phyloP scores from a whole-genome alignment of 2,888 invertebrate species.

The Aporophyla lueneburgensis region DNA sequence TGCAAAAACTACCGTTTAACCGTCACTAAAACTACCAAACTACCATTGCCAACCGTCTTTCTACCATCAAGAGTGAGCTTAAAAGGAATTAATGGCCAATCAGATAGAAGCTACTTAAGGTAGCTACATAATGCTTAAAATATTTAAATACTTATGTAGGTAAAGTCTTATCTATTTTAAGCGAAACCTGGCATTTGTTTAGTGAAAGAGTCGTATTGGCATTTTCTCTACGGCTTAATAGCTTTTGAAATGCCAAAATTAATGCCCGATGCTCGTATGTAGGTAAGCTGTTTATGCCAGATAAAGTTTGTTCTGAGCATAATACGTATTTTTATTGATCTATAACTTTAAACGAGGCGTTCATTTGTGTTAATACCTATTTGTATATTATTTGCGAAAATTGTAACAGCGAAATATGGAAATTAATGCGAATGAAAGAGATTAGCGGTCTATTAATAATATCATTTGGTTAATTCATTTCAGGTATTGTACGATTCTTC shows the following conservation, averaged over 20 bases:
- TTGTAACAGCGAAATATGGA: conserved; percentile 24
- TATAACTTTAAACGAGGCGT: conserved; percentile 47
- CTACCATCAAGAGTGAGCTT: conserved; percentile 45
- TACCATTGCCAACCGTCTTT: conserved; percentile 38
- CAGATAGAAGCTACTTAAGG: conserved; percentile 56
- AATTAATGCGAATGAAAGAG: conserved; percentile 17
- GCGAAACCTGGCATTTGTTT: conserved; percentile 53
- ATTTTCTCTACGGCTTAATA: conserved; percentile 56
- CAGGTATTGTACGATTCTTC: conserved; percentile 21
- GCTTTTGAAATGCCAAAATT: conserved; percentile 65
- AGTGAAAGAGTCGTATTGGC: conserved; percentile 44
- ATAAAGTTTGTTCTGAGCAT: conserved; percentile 42
- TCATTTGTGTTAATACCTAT: conserved; percentile 35
- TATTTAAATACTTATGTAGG: conserved; percentile 51
- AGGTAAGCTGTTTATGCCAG: conserved; percentile 49
- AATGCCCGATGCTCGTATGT: conserved; percentile 51
- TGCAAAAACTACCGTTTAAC: conserved; percentile 42
- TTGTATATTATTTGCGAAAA: conserved; percentile 17
- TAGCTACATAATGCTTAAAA: conserved; percentile 42
- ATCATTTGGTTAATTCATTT: conserved; percentile 38
- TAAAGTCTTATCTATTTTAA: conserved; percentile 43
- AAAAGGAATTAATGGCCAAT: conserved; percentile 56
- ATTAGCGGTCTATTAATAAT: conserved; percentile 32
- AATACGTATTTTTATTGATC: conserved; percentile 52
- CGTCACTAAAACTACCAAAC: conserved; percentile 46